These are phyloP conservation scores for Bursaphelenchus mucronatus DNA, from an alignment of 1,140 invertebrate species.

Conservation along the genomic window DNA sequence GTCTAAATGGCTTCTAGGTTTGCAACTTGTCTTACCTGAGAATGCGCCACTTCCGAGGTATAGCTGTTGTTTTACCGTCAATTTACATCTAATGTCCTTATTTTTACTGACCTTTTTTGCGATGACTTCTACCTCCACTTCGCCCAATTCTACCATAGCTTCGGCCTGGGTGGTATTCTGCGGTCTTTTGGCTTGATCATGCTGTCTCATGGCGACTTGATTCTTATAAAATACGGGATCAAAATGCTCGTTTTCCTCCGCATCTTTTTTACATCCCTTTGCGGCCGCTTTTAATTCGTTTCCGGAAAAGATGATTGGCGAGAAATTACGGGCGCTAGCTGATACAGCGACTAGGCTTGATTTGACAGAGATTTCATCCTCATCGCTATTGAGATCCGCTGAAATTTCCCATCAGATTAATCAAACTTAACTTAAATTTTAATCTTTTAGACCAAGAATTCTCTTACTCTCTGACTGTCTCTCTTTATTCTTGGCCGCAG, in stretches of 20 bases:
- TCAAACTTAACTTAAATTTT: too few relatives aligned
- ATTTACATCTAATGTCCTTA: slow-evolving; percentile 16
- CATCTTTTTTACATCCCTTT: slow-evolving; percentile 26
- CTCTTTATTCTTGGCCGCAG: too few relatives aligned
- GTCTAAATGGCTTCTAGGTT: slow-evolving; percentile 8
- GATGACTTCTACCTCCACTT: slow-evolving; percentile 24
- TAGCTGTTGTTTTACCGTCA: slow-evolving; percentile 25
- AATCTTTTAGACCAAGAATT: too few relatives aligned
- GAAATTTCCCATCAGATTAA: too few relatives aligned
- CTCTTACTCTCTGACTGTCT: too few relatives aligned
- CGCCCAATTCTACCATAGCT: slow-evolving; percentile 20
- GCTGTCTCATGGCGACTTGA: slow-evolving; percentile 37
- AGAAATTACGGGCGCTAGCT: not conserved
- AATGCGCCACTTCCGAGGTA: slow-evolving; percentile 37
- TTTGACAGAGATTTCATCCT: too few relatives aligned
- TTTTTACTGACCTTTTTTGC: slow-evolving; percentile 26
- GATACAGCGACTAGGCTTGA: too few relatives aligned
- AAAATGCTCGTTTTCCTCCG: slow-evolving; percentile 32
- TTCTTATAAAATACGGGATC: slow-evolving; percentile 25
- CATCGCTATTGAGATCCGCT: too few relatives aligned
- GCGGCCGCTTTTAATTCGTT: slow-evolving; percentile 19
- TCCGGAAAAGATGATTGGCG: slow-evolving; percentile 20
- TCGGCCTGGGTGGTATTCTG: slow-evolving; percentile 7
- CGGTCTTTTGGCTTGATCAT: slow-evolving; percentile 26
- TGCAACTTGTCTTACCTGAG: slow-evolving; percentile 15